Evolutionary conservation across 2,797 vertebrate species (phyloP).

Genomic region (Fistularia tabacaria): DNA sequence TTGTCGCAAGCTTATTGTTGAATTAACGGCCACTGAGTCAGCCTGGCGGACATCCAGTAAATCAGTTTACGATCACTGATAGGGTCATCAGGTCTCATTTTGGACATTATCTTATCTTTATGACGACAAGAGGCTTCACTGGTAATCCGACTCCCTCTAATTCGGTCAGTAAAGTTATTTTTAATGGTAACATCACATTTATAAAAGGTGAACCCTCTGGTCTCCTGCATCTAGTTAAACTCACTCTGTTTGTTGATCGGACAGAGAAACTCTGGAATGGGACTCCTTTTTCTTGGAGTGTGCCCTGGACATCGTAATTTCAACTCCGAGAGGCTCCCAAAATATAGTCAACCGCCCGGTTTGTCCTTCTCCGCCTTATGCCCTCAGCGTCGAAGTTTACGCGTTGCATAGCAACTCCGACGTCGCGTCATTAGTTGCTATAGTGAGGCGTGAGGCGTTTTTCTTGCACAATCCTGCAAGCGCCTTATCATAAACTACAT

Average conservation of each 20-base stretch:
- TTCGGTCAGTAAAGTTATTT: too few species aligned
- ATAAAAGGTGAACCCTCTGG: background rate
- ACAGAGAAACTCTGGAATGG: constrained; percentile 52
- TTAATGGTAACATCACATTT: background rate
- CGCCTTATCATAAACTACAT: too few species aligned
- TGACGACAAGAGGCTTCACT: too few species aligned
- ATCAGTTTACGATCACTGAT: too few species aligned
- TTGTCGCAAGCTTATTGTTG: too few species aligned
- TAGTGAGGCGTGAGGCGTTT: background rate
- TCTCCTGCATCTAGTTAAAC: constrained; percentile 24
- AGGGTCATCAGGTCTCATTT: too few species aligned
- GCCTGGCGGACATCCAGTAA: too few species aligned
- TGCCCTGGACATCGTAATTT: constrained; percentile 62
- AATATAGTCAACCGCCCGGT: background rate
- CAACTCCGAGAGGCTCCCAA: too few species aligned
- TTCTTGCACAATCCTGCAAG: background rate
- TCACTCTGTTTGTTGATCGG: constrained; percentile 70
- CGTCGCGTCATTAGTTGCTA: constrained; percentile 9
- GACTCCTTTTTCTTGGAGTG: constrained; percentile 64
- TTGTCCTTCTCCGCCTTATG: background rate
- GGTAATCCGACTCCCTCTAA: too few species aligned
- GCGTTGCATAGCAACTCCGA: constrained; percentile 63
- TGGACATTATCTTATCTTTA: too few species aligned
- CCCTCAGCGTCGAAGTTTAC: constrained; percentile 37
- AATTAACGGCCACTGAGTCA: too few species aligned